These are phyloP conservation scores for Aromia moschata DNA, from an alignment of 2,888 invertebrate genomes.

Conservation along the genomic window DNA sequence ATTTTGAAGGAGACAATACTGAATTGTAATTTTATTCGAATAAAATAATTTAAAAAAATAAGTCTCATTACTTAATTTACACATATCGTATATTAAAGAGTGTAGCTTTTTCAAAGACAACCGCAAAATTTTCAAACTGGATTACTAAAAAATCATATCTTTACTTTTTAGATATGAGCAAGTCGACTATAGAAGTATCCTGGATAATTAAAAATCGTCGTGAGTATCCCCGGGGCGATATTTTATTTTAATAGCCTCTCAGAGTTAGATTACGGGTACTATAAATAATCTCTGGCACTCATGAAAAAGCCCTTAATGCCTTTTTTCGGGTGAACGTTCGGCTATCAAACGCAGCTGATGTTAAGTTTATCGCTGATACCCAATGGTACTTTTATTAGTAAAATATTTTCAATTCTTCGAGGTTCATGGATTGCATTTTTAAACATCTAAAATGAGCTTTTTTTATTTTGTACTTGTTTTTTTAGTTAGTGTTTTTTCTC, in stretches of 20 bases:
- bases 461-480: no score
- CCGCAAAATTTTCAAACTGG: no score
- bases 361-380: slow-evolving; percentile 9
- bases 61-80: no score
- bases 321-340: slow-evolving; percentile 17
- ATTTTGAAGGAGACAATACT: no score
- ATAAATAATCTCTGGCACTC: slow-evolving; percentile 14
- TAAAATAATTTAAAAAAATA: no score
- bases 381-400: slow-evolving; percentile 13
- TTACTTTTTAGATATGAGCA: background rate
- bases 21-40: no score
- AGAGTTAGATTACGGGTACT: slow-evolving; percentile 9
- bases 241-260: slow-evolving; percentile 19
- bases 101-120: no score
- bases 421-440: background rate
- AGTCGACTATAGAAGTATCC: background rate
- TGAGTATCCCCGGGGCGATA: slow-evolving; percentile 1
- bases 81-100: no score
- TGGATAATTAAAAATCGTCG: slow-evolving; percentile 11
- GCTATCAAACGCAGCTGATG: slow-evolving; percentile 16
- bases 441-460: no score
- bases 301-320: slow-evolving; percentile 8
- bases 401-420: slow-evolving; percentile 3
- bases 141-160: background rate
- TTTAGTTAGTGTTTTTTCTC: no score